Conservation (phyloP, 2,113 vertebrate species). For the Murina feae region DNA sequence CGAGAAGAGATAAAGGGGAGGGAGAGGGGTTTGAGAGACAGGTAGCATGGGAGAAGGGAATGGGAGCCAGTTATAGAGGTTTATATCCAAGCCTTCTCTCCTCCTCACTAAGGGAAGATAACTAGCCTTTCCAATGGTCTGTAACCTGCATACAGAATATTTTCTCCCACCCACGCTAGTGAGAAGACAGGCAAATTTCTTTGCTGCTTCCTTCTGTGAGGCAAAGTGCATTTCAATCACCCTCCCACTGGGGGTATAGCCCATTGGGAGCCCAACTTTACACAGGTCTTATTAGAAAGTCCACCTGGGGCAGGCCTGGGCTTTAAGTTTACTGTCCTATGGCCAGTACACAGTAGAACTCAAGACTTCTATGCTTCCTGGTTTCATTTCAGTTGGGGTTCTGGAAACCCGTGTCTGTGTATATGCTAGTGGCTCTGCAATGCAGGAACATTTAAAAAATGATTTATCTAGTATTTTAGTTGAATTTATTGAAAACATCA, state of each 20-base stretch:
- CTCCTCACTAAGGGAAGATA: neutral
- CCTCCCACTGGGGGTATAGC: neutral
- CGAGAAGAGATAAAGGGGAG: neutral
- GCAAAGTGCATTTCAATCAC: neutral
- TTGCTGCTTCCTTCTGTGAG: neutral
- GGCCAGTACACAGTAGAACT: neutral
- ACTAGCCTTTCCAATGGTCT: neutral
- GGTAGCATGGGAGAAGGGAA: too few relatives aligned
- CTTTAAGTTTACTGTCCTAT: neutral
- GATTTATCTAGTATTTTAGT: neutral
- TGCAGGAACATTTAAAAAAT: neutral
- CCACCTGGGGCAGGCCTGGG: neutral
- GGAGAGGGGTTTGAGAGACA: neutral
- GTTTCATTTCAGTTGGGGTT: neutral
- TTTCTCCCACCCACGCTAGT: neutral
- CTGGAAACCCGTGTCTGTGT: neutral
- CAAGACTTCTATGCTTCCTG: neutral
- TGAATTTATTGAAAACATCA: neutral
- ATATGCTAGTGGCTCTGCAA: neutral
- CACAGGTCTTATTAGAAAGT: neutral
- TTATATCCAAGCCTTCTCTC: neutral
- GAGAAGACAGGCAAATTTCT: neutral
- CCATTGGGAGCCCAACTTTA: neutral
- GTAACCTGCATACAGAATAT: neutral
- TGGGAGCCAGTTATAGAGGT: neutral